A percentile compares a stretch with the other conserved stretches of the same genome.
phyloP scores from a whole-genome alignment of 2,797 vertebrate genomes.

The Allobates femoralis region DNA sequence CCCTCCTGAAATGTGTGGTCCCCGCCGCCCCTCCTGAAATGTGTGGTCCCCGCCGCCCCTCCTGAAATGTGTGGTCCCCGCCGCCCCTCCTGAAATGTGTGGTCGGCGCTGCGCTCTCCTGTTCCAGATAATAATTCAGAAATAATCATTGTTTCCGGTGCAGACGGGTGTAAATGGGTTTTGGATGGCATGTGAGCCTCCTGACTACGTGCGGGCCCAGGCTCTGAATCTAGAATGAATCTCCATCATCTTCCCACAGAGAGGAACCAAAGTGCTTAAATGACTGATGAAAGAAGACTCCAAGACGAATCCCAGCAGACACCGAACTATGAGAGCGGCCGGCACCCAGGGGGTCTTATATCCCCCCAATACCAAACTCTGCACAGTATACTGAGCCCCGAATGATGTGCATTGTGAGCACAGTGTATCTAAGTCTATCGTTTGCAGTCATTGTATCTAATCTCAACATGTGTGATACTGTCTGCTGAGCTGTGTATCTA shows the following conservation, averaged over 20 bases:
- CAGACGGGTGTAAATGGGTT: background rate
- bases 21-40: no score
- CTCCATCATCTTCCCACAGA: conserved; percentile 1
- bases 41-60: no score
- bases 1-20: no score
- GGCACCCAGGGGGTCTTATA: no score
- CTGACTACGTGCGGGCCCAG: background rate
- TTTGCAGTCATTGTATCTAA: background rate
- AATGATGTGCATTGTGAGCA: no score
- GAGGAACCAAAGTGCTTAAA: conserved; percentile 30
- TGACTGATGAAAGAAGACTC: conserved; percentile 18
- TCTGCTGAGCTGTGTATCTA: no score
- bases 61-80: no score
- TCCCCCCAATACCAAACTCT: no score
- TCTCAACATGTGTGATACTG: no score
- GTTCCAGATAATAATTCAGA: background rate
- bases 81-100: background rate
- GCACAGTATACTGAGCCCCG: no score
- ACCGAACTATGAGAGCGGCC: no score
- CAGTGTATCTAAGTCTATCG: background rate
- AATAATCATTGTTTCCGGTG: background rate
- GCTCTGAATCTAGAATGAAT: conserved; percentile 40
- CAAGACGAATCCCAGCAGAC: background rate
- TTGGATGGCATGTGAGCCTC: background rate
- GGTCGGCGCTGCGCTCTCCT: background rate